Conservation (phyloP, 1,140 invertebrate species). For the Penaeus japonicus region DNA sequence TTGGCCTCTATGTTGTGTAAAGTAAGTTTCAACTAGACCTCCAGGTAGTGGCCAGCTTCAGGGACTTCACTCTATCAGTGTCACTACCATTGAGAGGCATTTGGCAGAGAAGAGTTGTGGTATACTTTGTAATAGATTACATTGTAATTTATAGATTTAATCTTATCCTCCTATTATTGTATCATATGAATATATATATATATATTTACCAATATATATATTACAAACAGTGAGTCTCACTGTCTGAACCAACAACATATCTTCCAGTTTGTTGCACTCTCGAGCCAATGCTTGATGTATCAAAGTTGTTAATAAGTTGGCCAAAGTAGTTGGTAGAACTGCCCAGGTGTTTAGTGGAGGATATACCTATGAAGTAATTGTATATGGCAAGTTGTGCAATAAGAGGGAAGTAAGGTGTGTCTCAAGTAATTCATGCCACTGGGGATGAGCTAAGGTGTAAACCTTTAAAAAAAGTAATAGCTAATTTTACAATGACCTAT, state of each 20-base stretch:
- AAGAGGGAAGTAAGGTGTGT: background rate
- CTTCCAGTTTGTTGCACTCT: constrained; percentile 21
- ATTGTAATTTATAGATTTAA: background rate
- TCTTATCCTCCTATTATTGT: background rate
- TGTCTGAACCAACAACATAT: constrained; percentile 17
- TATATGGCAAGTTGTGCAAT: constrained; percentile 11
- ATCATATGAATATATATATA: background rate
- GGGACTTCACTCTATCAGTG: background rate
- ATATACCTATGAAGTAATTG: background rate
- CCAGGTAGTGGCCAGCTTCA: constrained; percentile 11
- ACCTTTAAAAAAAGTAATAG: too few relatives aligned
- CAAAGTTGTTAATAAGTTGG: constrained; percentile 22
- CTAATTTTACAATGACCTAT: too few relatives aligned
- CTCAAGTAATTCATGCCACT: background rate
- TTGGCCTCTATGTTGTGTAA: too few relatives aligned
- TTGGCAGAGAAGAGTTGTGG: constrained; percentile 12
- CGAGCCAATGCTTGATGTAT: constrained; percentile 3
- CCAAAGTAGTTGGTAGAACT: constrained; percentile 21
- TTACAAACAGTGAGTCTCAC: background rate
- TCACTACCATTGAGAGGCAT: too few relatives aligned
- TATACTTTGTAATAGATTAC: background rate
- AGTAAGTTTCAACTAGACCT: background rate
- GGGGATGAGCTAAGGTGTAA: background rate
- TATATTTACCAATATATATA: background rate
- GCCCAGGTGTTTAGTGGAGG: background rate